Base-by-base conservation (phyloP, 2,888 invertebrate species). In the Pollenia angustigena region DNA sequence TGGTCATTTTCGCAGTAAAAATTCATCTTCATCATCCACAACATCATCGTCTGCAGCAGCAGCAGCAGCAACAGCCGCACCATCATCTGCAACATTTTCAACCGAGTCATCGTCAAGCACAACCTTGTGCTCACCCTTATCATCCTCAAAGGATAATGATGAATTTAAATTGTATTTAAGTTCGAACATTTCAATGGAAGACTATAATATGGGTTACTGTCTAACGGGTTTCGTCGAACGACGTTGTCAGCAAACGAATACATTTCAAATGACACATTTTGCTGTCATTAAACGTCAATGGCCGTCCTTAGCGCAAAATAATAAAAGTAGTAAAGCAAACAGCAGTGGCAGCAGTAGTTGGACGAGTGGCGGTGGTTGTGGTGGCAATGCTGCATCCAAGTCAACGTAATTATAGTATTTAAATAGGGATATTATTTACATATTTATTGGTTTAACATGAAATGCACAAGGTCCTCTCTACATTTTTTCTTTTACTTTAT, bases 131-230 rank as follows among this genome's bases (percentile, higher is more conserved):
- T 74, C 71, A n/a, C 71, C 76, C 46, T 52, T 69, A 46, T 54
- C 80, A 56, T 72, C 72, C 1, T 68, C 85, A 54, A 84, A 84
- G 69, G 88, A 89, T 81, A 88, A 81, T 88, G 92, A 92, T 87
- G 97, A 97, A 93, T 97, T 97, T 93, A 97, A 97, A 95, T 94
- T 97, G 92, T 96, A 96, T 93, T 95, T 97, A 91, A 97, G 97
- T 85, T 97, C 97, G 85, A 97, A 97, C 93, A 97, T 97, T 90
- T 96, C 96, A 66, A 96, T 96, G 91, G 96, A 97, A 72, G 97
- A 97, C 94, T 97, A 97, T 94, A 97, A 97, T 94, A 97, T 97
- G 96, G 97, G 97, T 71, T 97, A 97, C 94, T 97, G 97, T 91
- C 96, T 97, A 95, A 97, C 97, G 1, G 97, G 97, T 12, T 97